Base-by-base conservation (phyloP, 2,113 vertebrate genomes). In the Propithecus coquereli region DNA sequence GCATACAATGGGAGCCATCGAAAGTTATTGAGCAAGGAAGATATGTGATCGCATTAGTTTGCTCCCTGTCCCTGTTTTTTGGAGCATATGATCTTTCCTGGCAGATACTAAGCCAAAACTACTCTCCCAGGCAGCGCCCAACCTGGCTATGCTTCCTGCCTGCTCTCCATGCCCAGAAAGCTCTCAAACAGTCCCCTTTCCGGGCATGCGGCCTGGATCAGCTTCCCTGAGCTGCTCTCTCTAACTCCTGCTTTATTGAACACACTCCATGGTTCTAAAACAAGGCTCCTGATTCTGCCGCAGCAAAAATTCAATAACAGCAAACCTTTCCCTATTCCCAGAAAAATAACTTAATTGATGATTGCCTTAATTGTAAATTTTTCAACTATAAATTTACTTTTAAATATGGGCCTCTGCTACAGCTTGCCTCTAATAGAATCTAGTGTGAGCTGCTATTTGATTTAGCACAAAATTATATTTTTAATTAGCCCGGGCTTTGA, bases 361-460 rank as follows among this genome's bases (percentile, higher is more conserved):
- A 94, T 91, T 71, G 68, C 79, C 87, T 93, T 97, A 83, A 93
- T 94, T 97, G 52, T 96, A 91, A 93, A 94, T 91, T 94, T 96
- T 95, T 88, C 91, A 87, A 54, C 86, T 81, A 87, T 66, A 90
- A 91, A 90, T 91, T 97, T 97, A 91, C 94, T 97, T 94, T 96
- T 90, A 90, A 97, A 80, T 76, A 40, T 79, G 91, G 89, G 95
- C 91, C 74, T 95, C 61, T 66, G 79, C 87, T 91, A 34, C 47
- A 50, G 57, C 23, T 90, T 82, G 83, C 77, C 77, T 97, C 91
- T 94, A 92, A 96, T 93, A 96, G 80, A 91, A 95, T 96, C 77
- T 93, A 73, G 59, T 37, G 61, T 76, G 83, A 84, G 74, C 71
- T 79, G 37, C 79, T 93, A 77, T 91, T 96, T 89, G 57, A 95